Conservation (phyloP, 2,113 vertebrate genomes). For the Crotalus helleri region DNA sequence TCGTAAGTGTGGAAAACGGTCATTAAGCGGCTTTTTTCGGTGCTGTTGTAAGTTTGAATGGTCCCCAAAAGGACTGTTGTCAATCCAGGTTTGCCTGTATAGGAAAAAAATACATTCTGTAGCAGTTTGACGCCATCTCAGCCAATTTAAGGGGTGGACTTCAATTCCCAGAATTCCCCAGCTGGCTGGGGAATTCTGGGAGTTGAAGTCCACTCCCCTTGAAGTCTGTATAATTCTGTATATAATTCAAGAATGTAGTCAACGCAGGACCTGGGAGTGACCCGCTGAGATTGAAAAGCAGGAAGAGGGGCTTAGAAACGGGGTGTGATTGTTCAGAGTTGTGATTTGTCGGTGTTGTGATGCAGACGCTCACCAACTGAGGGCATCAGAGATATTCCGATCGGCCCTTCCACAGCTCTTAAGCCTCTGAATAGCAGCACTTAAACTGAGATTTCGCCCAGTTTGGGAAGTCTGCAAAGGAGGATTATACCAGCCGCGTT, state of each 20-base stretch:
- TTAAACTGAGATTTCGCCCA: not conserved
- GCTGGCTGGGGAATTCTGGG: not conserved
- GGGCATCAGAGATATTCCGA: not conserved
- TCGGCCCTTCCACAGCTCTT: not conserved
- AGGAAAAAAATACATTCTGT: not conserved
- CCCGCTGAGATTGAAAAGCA: not conserved
- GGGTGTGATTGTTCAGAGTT: not conserved
- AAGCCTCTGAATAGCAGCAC: not conserved
- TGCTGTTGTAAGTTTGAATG: too few species aligned
- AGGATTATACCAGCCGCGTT: not conserved
- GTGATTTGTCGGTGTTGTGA: not conserved
- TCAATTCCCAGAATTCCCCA: not conserved
- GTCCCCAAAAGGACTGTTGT: too few species aligned
- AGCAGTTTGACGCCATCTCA: not conserved
- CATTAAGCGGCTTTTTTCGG: too few species aligned
- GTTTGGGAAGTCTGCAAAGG: not conserved
- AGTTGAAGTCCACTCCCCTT: not conserved
- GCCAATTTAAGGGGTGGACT: not conserved
- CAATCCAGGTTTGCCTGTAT: not conserved
- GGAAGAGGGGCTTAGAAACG: not conserved
- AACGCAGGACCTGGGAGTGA: not conserved
- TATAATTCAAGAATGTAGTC: not conserved
- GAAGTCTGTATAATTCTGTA: not conserved
- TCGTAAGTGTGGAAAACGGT: too few species aligned
- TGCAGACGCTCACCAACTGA: not conserved